phyloP scores from a whole-genome alignment of 2,113 vertebrate genomes.

The Bos indicus region DNA sequence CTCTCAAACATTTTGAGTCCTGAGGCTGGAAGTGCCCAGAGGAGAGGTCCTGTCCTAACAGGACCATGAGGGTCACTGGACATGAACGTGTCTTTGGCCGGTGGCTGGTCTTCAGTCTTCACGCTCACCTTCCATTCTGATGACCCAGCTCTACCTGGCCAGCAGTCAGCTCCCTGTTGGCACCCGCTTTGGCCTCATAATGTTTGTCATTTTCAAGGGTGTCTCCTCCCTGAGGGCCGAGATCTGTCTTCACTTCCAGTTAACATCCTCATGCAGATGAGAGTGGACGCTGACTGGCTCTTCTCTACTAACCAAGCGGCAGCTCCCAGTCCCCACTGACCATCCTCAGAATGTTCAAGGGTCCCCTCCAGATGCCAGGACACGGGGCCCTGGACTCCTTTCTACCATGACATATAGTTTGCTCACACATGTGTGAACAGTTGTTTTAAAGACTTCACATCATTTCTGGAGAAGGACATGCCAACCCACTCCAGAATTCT shows the following conservation, averaged over 20 bases:
- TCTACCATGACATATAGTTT: not conserved
- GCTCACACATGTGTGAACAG: not conserved
- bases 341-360: not conserved
- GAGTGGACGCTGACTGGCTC: accelerated
- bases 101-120: not conserved
- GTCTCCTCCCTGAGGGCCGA: accelerated
- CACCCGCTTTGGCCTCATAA: not conserved
- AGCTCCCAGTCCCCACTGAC: not conserved
- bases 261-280: accelerated
- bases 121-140: not conserved
- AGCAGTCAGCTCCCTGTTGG: not conserved
- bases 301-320: not conserved
- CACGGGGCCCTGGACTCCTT: not conserved
- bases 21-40: not conserved
- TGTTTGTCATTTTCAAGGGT: not conserved
- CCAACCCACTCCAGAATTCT: not conserved
- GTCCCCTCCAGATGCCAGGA: not conserved
- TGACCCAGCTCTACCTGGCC: no score
- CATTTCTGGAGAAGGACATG: not conserved
- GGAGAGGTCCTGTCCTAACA: not conserved
- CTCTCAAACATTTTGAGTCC: not conserved
- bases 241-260: not conserved
- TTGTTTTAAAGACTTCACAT: not conserved
- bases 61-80: not conserved
- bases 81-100: not conserved